Percentiles rank a stretch among this genome's conserved stretches.
These are phyloP conservation scores for Diarsia mendica DNA, from an alignment of 2,888 invertebrate genomes.

Conservation along the genomic window DNA sequence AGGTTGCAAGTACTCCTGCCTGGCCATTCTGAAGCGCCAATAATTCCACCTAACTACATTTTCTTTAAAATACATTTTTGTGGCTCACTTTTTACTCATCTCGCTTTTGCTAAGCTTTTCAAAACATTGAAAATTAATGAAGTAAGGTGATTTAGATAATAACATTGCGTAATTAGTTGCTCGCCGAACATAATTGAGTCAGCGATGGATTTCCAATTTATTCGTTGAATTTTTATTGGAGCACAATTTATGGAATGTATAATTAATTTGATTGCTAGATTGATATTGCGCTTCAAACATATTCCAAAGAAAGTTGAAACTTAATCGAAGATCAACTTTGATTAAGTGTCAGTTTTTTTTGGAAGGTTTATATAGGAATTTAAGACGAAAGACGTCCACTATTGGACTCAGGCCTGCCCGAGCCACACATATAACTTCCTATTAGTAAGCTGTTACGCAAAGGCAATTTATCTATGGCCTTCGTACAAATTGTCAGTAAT, in stretches of 20 bases:
- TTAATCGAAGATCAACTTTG: conserved; percentile 10
- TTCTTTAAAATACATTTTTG: neutral
- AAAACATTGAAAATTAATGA: conserved; percentile 22
- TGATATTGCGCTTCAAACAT: conserved; percentile 33
- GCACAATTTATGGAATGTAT: conserved; percentile 55
- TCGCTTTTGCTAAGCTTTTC: neutral
- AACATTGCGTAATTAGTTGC: conserved; percentile 47
- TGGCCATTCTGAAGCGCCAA: neutral
- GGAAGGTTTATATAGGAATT: neutral
- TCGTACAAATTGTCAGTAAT: neutral
- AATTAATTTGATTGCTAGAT: conserved; percentile 50
- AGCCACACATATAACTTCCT: neutral
- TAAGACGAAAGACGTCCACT: no score
- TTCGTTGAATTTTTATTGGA: conserved; percentile 53
- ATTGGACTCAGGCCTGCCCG: no score
- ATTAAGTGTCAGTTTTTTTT: conserved; percentile 10
- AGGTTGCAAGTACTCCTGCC: neutral
- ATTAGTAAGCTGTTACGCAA: neutral
- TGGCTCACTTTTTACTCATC: neutral
- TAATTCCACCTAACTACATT: no score
- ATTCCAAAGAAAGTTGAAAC: neutral
- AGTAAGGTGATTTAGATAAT: conserved; percentile 36
- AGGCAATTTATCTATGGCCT: neutral
- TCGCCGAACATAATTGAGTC: conserved; percentile 19
- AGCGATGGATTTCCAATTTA: conserved; percentile 46